phyloP scores from a whole-genome alignment of 2,113 vertebrate species.

The Pseudonaja textilis region DNA sequence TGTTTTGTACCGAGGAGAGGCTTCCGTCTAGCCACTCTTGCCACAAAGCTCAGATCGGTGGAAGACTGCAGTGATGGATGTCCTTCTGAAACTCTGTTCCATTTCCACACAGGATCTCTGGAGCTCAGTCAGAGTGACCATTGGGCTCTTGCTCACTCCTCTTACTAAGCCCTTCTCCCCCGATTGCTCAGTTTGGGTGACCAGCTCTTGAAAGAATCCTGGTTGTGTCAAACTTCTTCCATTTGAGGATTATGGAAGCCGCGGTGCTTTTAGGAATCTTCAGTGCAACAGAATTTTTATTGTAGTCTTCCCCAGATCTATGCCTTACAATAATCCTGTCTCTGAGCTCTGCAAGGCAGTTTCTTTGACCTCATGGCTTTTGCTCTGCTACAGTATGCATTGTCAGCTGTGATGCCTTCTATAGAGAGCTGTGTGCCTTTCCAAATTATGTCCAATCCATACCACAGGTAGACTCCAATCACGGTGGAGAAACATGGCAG shows the following conservation, averaged over 20 bases:
- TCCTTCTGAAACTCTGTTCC: too few species aligned
- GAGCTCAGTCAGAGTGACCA: not conserved
- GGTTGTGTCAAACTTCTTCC: not conserved
- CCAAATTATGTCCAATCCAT: too few species aligned
- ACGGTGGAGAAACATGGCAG: not conserved
- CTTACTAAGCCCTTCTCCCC: not conserved
- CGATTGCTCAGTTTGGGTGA: not conserved
- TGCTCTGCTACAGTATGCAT: not conserved
- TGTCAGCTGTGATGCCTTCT: not conserved
- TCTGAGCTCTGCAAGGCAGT: not conserved
- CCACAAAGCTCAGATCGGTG: too few species aligned
- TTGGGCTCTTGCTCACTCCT: not conserved
- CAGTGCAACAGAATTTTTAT: not conserved
- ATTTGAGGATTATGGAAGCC: not conserved
- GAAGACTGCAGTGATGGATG: too few species aligned
- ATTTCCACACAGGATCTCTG: not conserved
- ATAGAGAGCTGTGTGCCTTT: not conserved
- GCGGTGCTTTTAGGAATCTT: not conserved
- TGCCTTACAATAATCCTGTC: too few species aligned
- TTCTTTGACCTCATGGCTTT: not conserved
- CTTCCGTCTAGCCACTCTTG: too few species aligned
- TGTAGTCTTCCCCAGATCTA: not conserved
- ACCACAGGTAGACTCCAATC: too few species aligned
- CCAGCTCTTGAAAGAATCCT: not conserved
- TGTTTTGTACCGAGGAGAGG: too few species aligned